Percentiles rank a stretch among this genome's conserved stretches.
Conservation (phyloP, 2,113 vertebrate genomes). For the Origma solitaria region DNA sequence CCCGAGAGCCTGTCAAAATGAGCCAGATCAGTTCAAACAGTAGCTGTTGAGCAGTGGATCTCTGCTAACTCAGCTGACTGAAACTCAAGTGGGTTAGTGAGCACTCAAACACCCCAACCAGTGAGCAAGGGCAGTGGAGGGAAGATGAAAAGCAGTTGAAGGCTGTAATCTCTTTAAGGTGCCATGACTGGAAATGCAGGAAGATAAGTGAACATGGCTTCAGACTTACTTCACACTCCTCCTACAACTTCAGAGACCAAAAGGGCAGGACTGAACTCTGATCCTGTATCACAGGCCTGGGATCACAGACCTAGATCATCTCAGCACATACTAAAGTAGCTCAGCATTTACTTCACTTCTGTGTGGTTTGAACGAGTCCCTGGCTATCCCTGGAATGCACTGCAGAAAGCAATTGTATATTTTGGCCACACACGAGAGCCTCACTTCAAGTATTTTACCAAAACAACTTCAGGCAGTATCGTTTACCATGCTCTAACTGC, state of each 20-base stretch:
- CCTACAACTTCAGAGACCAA: not conserved
- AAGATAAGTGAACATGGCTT: not conserved
- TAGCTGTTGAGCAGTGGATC: not conserved
- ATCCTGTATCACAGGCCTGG: not conserved
- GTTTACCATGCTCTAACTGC: not conserved
- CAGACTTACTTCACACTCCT: not conserved
- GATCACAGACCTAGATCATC: not conserved
- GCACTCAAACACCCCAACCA: not conserved
- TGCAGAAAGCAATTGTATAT: not conserved
- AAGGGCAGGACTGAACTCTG: not conserved
- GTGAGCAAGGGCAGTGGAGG: rapidly evolving
- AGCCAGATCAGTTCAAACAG: not conserved
- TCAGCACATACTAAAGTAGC: not conserved
- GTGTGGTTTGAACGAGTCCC: not conserved
- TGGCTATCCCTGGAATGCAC: not conserved
- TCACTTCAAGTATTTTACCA: not conserved
- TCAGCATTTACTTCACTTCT: not conserved
- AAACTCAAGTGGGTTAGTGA: not conserved
- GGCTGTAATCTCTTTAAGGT: not conserved
- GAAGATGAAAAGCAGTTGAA: not conserved
- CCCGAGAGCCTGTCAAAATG: not conserved
- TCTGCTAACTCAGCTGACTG: not conserved
- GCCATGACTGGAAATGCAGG: not conserved
- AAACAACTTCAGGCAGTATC: not conserved
- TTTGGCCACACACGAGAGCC: not conserved